Evolutionary conservation across 1,140 invertebrate genomes (phyloP).

Genomic region (Lasioglossum albipes): DNA sequence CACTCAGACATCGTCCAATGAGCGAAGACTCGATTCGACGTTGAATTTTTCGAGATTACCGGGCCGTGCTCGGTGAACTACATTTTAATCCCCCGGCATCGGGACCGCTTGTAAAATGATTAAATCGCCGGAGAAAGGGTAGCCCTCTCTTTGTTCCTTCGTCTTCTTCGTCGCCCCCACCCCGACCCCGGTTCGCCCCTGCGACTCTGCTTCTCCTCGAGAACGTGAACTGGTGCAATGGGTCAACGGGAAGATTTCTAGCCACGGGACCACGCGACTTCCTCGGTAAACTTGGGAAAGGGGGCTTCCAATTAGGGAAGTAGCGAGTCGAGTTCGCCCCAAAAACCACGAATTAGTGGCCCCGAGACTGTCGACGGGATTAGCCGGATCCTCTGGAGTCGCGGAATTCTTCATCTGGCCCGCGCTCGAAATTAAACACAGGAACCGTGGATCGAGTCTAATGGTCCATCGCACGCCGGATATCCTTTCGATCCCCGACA

Average conservation of each 20-base stretch:
- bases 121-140: not conserved
- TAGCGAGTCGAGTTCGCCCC: conserved; percentile 49
- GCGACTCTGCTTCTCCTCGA: not conserved
- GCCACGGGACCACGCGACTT: conserved; percentile 1
- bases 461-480: not conserved
- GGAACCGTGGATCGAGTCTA: not conserved
- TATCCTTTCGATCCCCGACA: too few relatives aligned
- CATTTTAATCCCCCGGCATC: not conserved
- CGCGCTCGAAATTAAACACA: not conserved
- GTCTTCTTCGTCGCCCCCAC: too few relatives aligned
- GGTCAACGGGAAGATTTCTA: conserved; percentile 7
- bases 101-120: conserved; percentile 12
- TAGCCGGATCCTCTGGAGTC: not conserved
- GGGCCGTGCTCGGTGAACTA: not conserved
- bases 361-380: conserved; percentile 1
- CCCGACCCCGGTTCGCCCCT: too few relatives aligned
- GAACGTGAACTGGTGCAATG: conserved; percentile 1
- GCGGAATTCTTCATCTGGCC: not conserved
- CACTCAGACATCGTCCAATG: too few relatives aligned
- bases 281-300: conserved; percentile 7
- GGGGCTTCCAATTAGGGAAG: conserved; percentile 55
- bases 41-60: too few relatives aligned
- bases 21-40: too few relatives aligned
- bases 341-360: conserved; percentile 57
- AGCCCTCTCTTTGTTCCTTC: not conserved